These are phyloP conservation scores for Cryptotis parvus DNA, from an alignment of 2,113 vertebrate genomes.

Conservation along the genomic window DNA sequence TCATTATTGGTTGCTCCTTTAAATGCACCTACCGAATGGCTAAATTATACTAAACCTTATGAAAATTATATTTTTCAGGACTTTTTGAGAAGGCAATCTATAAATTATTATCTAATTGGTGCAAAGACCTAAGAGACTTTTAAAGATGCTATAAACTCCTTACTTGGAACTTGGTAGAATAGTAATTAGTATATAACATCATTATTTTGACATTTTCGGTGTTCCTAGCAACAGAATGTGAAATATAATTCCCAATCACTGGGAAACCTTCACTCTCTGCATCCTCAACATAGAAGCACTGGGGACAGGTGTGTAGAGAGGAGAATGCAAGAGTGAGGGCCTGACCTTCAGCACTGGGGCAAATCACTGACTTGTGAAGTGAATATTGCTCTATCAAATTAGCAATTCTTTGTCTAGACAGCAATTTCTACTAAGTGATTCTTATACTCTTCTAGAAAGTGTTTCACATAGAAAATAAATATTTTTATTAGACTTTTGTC, in stretches of 20 bases:
- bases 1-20: not conserved
- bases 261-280: not conserved
- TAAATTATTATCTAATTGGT: conserved; percentile 39
- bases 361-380: conserved; percentile 1
- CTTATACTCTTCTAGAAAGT: not conserved
- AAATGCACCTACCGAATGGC: not conserved
- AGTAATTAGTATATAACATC: conserved; percentile 13
- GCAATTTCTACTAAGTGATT: conserved; percentile 28
- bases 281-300: not conserved
- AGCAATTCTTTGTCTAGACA: not conserved
- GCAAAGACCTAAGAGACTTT: not conserved
- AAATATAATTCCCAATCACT: conserved; percentile 44
- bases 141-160: not conserved
- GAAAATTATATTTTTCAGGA: not conserved
- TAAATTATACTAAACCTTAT: not conserved
- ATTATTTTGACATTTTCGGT: conserved; percentile 36
- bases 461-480: conserved; percentile 39
- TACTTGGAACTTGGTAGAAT: conserved; percentile 33
- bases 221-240: not conserved
- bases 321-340: no score
- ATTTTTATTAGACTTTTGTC: conserved; percentile 8
- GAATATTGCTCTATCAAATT: not conserved
- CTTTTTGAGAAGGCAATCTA: conserved; percentile 15
- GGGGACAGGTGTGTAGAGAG: not conserved
- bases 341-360: not conserved